phyloP scores from a whole-genome alignment of 2,888 invertebrate species.

The Cosmia trapezina region DNA sequence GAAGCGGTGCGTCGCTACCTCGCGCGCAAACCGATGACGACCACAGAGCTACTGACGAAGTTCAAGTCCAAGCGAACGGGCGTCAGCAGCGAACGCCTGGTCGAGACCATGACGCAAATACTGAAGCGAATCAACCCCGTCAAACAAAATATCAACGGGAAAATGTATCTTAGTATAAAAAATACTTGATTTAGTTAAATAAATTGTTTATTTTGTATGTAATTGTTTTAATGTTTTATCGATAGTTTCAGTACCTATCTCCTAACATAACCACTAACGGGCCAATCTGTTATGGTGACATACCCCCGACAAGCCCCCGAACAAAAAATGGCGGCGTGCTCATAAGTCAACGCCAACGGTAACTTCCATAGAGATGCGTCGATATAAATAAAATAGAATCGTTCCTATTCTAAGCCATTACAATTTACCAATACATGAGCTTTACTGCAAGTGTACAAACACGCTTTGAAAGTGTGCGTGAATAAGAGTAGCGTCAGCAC shows the following conservation, averaged over 20 bases:
- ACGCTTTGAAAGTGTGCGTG: too few relatives aligned
- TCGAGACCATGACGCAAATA: slow-evolving; percentile 98
- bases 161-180: slow-evolving; percentile 98
- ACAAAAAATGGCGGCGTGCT: too few relatives aligned
- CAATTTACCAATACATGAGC: too few relatives aligned
- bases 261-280: too few relatives aligned
- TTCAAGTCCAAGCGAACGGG: slow-evolving; percentile 98
- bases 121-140: slow-evolving; percentile 98
- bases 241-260: neutral
- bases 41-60: slow-evolving; percentile 98
- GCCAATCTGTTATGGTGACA: too few relatives aligned
- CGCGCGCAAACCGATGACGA: slow-evolving; percentile 99
- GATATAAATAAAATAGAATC: too few relatives aligned
- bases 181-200: slow-evolving; percentile 76
- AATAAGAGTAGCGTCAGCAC: too few relatives aligned
- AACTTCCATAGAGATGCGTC: too few relatives aligned
- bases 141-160: slow-evolving; percentile 97
- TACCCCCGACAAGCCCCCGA: too few relatives aligned
- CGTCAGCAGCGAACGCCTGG: slow-evolving; percentile 96
- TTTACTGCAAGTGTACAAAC: too few relatives aligned
- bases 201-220: slow-evolving; percentile 35
- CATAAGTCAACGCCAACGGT: too few relatives aligned
- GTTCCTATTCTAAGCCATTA: too few relatives aligned
- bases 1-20: slow-evolving; percentile 98
- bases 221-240: neutral